Base-by-base conservation (phyloP, 2,797 vertebrate species). In the Anabas testudineus region DNA sequence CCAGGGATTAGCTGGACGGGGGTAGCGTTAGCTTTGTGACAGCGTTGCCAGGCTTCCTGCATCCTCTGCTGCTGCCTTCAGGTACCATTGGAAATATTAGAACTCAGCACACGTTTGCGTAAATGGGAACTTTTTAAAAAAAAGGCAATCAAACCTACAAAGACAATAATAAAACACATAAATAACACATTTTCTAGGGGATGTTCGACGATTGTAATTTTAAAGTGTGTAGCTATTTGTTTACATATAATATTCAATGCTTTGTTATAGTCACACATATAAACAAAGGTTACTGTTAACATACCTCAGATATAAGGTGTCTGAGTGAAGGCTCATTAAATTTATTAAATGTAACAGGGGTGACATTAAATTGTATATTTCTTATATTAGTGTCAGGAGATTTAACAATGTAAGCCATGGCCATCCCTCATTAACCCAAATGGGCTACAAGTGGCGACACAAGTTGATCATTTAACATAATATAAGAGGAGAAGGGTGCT, bases 1-100 rank as follows among this genome's bases (percentile, higher is more conserved):
- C 69, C 5, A 19, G 30, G 1, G 55, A 14, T 42, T 21, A 46
- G n/a, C 68, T 28, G 15, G 2, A 2, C 21, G 15, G 7, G 41
- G 61, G 14, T 26, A 49, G 24, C 36, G 30, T 47, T 80, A 83
- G 81, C 79, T 83, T 76, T 39, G 72, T 69, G 64, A 68, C 71
- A 63, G 54, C 76, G 77, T 81, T 78, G 70, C 75, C 69, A 76
- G 34, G 76, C 63, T 56, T 67, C 68, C 70, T 70, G 77, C 67
- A 73, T 73, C 57, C 34, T 46, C 37, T 13, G 5, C 21, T 10
- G 85, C 12, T 67, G 74, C 87, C n/a, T 90, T 89, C 80, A 81
- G 0, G 67, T 57, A 72, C 79, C 34, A 0, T 34, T 57, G 36
- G 52, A 54, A 78, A 68, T 58, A 24, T 34, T 0, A 24, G 0